Base-by-base conservation (phyloP, 2,113 vertebrate genomes). In the Trochalopteron elliotii region DNA sequence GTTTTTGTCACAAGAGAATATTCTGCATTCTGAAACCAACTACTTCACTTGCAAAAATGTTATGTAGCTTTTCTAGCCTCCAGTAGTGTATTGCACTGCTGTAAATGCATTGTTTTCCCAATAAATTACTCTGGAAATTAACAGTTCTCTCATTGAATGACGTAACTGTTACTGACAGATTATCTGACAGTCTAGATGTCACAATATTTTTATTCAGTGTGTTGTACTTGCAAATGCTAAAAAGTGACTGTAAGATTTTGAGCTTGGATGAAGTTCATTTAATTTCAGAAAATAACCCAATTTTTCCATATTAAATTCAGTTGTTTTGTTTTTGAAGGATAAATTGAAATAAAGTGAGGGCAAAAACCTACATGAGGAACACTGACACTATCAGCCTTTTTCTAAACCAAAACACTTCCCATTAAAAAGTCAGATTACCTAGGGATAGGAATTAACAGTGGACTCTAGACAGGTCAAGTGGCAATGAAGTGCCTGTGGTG, bases 191-290 rank as follows among this genome's bases (percentile, higher is more conserved):
- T 35, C 93, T 87, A 89, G 65, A 80, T 94, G 95, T 97, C 83
- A 93, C 95, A 97, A 96, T 95, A 94, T 95, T 98, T 97, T 94
- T 90, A 93, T 89, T 92, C 80, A 93, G 65, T 93, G 71, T 95
- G 67, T 89, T 95, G 69, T 90, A 67, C 47, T 83, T 96, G 92
- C 53, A 97, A 91, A 94, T 88, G 56, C 80, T 90, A 92, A 39
- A 42, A 95, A 67, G 65, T 91, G 70, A 95, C 65, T 95, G 88
- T 94, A 95, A 59, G 87, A 96, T 95, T 96, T 67, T 94, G 63
- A 84, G 95, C 71, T 95, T 78, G 65, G 83, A 88, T 83, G 92
- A 87, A 92, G 64, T 91, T 95, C 28, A 24, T 87, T 85, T 96
- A 63, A 94, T 93, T 97, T 94, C 65, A 86, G 86, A 90, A 94